phyloP scores from a whole-genome alignment of 2,888 invertebrate genomes.

The Lamellibrachia satsuma region DNA sequence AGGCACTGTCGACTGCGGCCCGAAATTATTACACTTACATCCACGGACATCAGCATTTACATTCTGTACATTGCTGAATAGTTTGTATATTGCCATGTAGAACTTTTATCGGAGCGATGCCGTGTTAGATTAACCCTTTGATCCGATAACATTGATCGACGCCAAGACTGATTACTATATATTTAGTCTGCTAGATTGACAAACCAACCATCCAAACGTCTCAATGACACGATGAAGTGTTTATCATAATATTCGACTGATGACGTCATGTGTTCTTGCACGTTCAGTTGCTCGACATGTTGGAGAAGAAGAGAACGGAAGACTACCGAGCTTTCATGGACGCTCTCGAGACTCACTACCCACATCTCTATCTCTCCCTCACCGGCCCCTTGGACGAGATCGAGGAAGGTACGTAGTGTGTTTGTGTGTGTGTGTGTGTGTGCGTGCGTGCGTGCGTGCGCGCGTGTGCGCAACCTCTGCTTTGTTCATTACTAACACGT shows the following conservation, averaged over 20 bases:
- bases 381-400: constrained; percentile 32
- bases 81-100: background rate
- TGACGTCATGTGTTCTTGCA: background rate
- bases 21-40: too few relatives aligned
- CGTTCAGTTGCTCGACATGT: constrained; percentile 32
- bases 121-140: background rate
- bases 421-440: too few relatives aligned
- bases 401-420: constrained; percentile 8
- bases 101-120: background rate
- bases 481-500: too few relatives aligned
- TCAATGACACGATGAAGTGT: background rate
- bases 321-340: constrained; percentile 33
- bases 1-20: too few relatives aligned
- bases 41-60: too few relatives aligned
- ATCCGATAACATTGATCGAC: background rate
- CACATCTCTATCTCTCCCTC: constrained; percentile 33
- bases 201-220: background rate
- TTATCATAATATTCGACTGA: background rate
- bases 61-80: background rate
- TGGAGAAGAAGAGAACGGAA: constrained; percentile 37
- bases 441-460: too few relatives aligned
- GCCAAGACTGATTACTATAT: background rate
- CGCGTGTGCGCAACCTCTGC: too few relatives aligned
- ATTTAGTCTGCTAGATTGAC: background rate
- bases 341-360: constrained; percentile 29